A percentile compares a stretch with the other conserved stretches of the same genome.
Evolutionary conservation across 1,140 invertebrate genomes (phyloP).

Genomic region (Idris sp.): DNA sequence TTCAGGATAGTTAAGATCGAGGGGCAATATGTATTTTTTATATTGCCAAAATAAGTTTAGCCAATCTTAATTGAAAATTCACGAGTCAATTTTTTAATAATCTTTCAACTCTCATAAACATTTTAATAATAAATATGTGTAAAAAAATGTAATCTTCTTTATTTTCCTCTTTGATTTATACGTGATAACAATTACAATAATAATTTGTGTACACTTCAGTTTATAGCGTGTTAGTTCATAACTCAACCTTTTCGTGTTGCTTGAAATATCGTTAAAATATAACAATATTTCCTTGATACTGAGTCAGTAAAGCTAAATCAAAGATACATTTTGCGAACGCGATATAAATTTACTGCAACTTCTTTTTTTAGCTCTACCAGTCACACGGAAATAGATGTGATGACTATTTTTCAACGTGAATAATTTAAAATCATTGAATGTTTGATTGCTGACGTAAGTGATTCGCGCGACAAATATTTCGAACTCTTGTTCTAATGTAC

Average conservation of each 20-base stretch:
- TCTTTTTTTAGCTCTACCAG: slow-evolving; percentile 26
- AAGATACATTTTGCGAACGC: slow-evolving; percentile 47
- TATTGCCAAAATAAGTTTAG: slow-evolving; percentile 5
- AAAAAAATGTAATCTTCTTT: background rate
- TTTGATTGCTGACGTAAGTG: slow-evolving; percentile 34
- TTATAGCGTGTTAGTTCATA: slow-evolving; percentile 6
- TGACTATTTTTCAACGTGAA: slow-evolving; percentile 31
- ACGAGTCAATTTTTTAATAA: too few species aligned
- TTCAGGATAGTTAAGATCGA: slow-evolving; percentile 12
- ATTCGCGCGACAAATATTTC: slow-evolving; percentile 34
- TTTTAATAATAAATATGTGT: background rate
- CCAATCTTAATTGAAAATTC: slow-evolving; percentile 20
- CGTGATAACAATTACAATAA: slow-evolving; percentile 16
- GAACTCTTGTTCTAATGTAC: slow-evolving; percentile 50
- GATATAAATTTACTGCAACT: slow-evolving; percentile 25
- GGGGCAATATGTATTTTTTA: slow-evolving; percentile 18
- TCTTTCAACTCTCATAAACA: slow-evolving; percentile 1
- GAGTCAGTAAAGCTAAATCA: slow-evolving; percentile 39
- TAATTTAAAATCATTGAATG: slow-evolving; percentile 40
- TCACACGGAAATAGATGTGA: slow-evolving; percentile 12
- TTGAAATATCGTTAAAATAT: slow-evolving; percentile 38
- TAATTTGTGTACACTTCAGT: slow-evolving; percentile 16
- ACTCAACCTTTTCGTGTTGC: slow-evolving; percentile 27
- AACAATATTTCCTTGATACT: slow-evolving; percentile 40
- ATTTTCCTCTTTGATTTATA: slow-evolving; percentile 4